Base-by-base conservation (phyloP, 1,140 invertebrate species). In the Saccostrea echinata region DNA sequence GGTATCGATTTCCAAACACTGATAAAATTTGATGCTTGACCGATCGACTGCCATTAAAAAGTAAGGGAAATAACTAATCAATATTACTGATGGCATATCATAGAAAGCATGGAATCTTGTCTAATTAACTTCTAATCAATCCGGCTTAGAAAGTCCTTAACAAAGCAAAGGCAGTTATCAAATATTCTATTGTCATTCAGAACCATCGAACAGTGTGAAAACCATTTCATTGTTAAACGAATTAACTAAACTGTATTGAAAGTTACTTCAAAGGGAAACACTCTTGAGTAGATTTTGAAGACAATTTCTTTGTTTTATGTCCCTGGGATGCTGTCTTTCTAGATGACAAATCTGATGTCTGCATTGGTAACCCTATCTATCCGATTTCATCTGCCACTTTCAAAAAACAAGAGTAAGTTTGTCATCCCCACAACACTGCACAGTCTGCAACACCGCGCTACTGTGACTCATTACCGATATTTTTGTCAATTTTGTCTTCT, bases 331-430 rank as follows among this genome's bases (percentile, higher is more conserved):
- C 68, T 30, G 68, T 33, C 27, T 76, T 6, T 18, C 4, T 16
- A 30, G 68, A 76, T 76, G 68, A 76, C 68, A 76, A 76, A 76
- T 76, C 68, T 33, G 68, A 76, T 76, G 68, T 76, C 68, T 30
- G 68, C 27, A 76, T 30, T 76, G 27, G 30, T 76, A 76, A 76
- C 68, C 27, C 2, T 76, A 76, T 76, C 68, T 33, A 76, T 76
- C 16, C 68, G 68, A 76, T 76, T 76, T 76, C 27, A 76, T 76
- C 68, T 76, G 68, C 68, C 16, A 27, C 68, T 3, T 30, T 76
- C 27, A 24, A 33, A 33, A 76, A 76, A 61, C 55, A n/a, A 21
- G 16, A n/a, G 55, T 18, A n/a, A 61, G 55, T 61, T 18, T 21
- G n/a, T 61, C 55, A 21, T 18, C 55, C 55, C 18, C 18, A 21